These are phyloP conservation scores for Stenoptilia bipunctidactyla DNA, from an alignment of 2,888 invertebrate species.

Conservation along the genomic window DNA sequence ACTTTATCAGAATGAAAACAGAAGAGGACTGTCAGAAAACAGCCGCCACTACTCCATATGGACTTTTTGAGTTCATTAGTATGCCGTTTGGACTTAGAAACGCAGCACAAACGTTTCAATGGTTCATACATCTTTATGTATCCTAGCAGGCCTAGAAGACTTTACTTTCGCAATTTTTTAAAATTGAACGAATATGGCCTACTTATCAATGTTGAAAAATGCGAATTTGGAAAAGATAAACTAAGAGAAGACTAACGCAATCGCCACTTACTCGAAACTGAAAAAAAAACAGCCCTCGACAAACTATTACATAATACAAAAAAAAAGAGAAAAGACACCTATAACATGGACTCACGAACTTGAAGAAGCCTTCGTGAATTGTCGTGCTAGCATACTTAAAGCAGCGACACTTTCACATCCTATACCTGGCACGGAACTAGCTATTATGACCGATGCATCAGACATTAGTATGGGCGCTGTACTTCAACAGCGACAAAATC, in stretches of 20 bases:
- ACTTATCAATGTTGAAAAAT: slow-evolving; percentile 12
- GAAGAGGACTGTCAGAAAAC: no score
- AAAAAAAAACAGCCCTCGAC: slow-evolving; percentile 10
- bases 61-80: no score
- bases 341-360: slow-evolving; percentile 11
- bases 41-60: no score
- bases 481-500: slow-evolving; percentile 12
- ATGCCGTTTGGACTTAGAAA: no score
- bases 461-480: slow-evolving; percentile 14
- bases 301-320: slow-evolving; percentile 14
- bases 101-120: no score
- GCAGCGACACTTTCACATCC: slow-evolving; percentile 10
- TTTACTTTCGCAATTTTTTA: not conserved
- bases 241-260: slow-evolving; percentile 8
- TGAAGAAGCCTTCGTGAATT: slow-evolving; percentile 12
- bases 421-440: slow-evolving; percentile 3
- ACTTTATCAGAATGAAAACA: no score
- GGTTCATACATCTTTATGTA: no score
- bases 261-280: slow-evolving; percentile 8
- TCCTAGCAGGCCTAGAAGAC: slow-evolving; percentile 8
- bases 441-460: slow-evolving; percentile 16
- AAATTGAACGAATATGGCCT: slow-evolving; percentile 11
- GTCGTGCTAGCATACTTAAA: slow-evolving; percentile 10
- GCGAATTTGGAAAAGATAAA: slow-evolving; percentile 9
- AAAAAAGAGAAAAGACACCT: slow-evolving; percentile 14